phyloP scores from a whole-genome alignment of 2,113 vertebrate genomes.

The Tragelaphus strepsiceros region DNA sequence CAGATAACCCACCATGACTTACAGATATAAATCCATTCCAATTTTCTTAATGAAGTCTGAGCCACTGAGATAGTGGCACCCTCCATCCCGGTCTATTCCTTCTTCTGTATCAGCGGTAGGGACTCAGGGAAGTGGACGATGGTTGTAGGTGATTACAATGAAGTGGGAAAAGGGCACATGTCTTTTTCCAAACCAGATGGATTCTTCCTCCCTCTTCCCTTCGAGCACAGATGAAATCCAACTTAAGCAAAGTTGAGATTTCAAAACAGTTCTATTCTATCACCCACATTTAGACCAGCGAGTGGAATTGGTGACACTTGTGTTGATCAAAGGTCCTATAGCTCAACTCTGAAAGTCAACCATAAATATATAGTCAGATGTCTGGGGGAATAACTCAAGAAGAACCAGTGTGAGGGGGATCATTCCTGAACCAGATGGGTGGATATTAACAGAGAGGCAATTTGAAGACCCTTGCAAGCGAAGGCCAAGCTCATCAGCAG shows the following conservation, averaged over 20 bases:
- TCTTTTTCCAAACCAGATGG: not conserved
- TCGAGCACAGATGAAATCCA: not conserved
- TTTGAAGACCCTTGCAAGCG: not conserved
- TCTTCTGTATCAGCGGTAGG: not conserved
- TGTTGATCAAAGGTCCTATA: not conserved
- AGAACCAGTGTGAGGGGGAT: not conserved
- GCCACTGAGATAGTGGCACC: not conserved
- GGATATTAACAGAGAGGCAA: not conserved
- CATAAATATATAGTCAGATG: not conserved
- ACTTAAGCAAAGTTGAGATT: not conserved
- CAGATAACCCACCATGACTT: not conserved
- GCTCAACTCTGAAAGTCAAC: not conserved
- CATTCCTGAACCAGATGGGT: not conserved
- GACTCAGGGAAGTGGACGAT: not conserved
- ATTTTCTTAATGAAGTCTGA: not conserved
- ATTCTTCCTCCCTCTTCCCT: not conserved
- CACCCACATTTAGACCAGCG: not conserved
- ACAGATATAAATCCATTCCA: not conserved
- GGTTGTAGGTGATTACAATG: not conserved
- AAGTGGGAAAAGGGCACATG: not conserved
- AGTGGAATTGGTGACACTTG: not conserved
- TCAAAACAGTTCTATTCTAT: not conserved
- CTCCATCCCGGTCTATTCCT: not conserved
- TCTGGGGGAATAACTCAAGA: not conserved
- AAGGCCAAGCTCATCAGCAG: not conserved